Evolutionary conservation across 2,888 invertebrate genomes (phyloP).

Genomic region (Epinotia demarniana): DNA sequence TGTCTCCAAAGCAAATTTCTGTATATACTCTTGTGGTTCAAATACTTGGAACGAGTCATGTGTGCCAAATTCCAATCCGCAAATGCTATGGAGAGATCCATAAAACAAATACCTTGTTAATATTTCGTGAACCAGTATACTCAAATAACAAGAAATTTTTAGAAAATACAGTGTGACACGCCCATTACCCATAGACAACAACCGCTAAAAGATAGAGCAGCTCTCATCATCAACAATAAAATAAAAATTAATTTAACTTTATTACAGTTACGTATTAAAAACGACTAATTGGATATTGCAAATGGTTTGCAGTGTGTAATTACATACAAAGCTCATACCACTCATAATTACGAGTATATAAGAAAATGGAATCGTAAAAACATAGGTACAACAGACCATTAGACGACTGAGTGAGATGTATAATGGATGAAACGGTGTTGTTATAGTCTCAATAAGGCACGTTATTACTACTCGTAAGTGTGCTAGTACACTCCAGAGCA

Average conservation of each 20-base stretch:
- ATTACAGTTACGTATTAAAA: background rate
- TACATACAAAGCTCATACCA: constrained; percentile 24
- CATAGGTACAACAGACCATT: constrained; percentile 1
- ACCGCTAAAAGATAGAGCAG: background rate
- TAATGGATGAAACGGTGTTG: background rate
- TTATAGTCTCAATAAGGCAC: background rate
- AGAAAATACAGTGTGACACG: background rate
- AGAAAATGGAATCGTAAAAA: constrained; percentile 24
- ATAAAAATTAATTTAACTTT: constrained; percentile 17
- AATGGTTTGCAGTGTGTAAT: constrained; percentile 34
- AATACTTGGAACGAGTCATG: too few relatives aligned
- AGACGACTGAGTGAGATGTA: constrained; percentile 13
- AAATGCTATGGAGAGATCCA: too few relatives aligned
- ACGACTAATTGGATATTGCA: constrained; percentile 31
- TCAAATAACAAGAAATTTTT: background rate
- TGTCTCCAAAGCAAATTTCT: too few relatives aligned
- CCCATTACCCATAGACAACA: too few relatives aligned
- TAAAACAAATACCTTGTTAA: too few relatives aligned
- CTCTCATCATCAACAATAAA: constrained; percentile 10
- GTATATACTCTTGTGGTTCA: too few relatives aligned
- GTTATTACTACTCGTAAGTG: background rate
- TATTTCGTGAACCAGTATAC: too few relatives aligned
- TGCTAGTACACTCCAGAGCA: background rate
- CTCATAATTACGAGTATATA: constrained; percentile 26
- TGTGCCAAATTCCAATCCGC: too few relatives aligned